These are phyloP conservation scores for Heterodera filipjevi DNA, from an alignment of 2,888 invertebrate species.

Conservation along the genomic window DNA sequence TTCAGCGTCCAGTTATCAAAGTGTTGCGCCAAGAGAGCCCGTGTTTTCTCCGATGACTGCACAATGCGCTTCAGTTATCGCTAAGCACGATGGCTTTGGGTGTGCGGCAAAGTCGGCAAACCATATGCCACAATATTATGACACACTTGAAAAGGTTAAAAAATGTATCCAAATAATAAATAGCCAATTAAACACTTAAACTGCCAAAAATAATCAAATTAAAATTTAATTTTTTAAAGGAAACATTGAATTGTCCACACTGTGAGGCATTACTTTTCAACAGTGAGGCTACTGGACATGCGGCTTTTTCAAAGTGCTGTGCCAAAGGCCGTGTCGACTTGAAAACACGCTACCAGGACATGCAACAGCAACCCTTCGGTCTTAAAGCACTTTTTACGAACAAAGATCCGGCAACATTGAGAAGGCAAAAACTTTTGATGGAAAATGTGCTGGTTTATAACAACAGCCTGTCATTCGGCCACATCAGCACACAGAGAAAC, in stretches of 20 bases:
- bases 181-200: too few relatives aligned
- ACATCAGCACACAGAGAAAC: neutral
- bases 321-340: neutral
- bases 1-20: neutral
- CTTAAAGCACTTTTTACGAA: neutral
- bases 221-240: neutral
- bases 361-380: neutral
- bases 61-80: neutral
- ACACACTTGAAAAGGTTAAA: neutral
- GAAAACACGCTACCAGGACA: neutral
- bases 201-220: neutral
- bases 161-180: too few relatives aligned
- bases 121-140: neutral
- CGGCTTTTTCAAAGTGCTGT: neutral
- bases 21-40: neutral
- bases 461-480: neutral
- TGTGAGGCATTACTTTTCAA: neutral
- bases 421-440: neutral
- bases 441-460: neutral
- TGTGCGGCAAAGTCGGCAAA: slow-evolving; percentile 1
- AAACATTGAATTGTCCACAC: neutral
- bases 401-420: neutral
- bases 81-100: neutral
- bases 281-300: neutral
- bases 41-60: neutral